These are phyloP conservation scores for Drosophila greeni DNA, from an alignment of 2,888 invertebrate species.

Conservation along the genomic window DNA sequence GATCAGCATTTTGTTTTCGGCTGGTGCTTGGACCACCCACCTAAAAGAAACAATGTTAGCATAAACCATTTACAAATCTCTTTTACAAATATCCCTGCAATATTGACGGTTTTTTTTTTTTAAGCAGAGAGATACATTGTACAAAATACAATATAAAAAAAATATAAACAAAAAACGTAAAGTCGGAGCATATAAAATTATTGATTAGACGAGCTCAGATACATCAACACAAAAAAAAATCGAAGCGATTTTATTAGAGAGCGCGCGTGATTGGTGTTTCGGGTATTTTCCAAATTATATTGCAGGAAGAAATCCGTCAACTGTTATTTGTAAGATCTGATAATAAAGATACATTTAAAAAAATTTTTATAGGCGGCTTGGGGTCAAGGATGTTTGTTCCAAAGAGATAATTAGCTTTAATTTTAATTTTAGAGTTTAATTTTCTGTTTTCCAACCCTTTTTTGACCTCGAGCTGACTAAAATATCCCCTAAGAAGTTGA, in stretches of 20 bases:
- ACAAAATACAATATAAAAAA: too few relatives aligned
- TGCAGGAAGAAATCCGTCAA: not conserved
- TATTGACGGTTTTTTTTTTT: not conserved
- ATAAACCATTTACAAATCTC: not conserved
- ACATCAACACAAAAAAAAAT: not conserved
- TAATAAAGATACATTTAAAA: too few relatives aligned
- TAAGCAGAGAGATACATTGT: not conserved
- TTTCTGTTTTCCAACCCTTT: too few relatives aligned
- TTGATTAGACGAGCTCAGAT: not conserved
- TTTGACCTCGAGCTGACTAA: too few relatives aligned
- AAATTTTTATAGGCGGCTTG: too few relatives aligned
- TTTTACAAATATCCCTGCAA: not conserved
- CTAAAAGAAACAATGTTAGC: slow-evolving; percentile 24
- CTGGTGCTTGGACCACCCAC: slow-evolving; percentile 50
- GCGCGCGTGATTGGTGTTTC: too few relatives aligned
- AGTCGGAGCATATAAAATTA: not conserved
- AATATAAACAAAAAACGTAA: too few relatives aligned
- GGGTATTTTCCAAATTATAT: not conserved
- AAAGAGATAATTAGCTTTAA: too few relatives aligned
- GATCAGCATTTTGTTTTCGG: slow-evolving; percentile 48
- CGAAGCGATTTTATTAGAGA: too few relatives aligned
- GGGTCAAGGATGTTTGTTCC: too few relatives aligned
- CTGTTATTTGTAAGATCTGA: not conserved
- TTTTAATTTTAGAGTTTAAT: too few relatives aligned
- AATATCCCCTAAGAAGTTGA: too few relatives aligned